A percentile compares a stretch with the other conserved stretches of the same genome.
phyloP scores from a whole-genome alignment of 2,113 vertebrate species.

The Varanus salvator region DNA sequence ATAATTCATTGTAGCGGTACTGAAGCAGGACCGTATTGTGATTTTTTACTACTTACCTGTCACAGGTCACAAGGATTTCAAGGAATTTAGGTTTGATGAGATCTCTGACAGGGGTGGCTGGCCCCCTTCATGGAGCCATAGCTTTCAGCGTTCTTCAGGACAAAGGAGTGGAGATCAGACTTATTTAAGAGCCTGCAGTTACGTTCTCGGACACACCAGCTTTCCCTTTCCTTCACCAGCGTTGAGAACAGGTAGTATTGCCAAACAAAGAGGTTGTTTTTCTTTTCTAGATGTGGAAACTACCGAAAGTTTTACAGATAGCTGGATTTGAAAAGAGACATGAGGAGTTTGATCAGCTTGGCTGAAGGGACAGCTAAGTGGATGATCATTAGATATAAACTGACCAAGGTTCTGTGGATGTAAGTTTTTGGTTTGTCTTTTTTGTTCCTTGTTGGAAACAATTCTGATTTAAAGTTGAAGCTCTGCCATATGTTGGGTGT shows the following conservation, averaged over 20 bases:
- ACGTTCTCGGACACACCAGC: background rate
- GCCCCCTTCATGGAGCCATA: background rate
- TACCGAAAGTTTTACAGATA: background rate
- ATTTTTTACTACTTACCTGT: background rate
- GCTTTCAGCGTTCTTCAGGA: background rate
- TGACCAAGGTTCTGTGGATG: background rate
- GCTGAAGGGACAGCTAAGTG: background rate
- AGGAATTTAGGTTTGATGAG: background rate
- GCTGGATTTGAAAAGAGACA: background rate
- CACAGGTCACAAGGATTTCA: background rate
- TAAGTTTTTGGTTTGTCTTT: background rate
- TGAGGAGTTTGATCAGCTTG: background rate
- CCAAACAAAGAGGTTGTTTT: background rate
- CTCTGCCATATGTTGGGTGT: background rate
- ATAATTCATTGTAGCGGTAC: background rate
- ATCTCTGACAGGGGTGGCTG: background rate
- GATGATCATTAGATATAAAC: background rate
- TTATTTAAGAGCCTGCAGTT: background rate
- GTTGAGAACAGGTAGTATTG: background rate
- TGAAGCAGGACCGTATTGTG: background rate
- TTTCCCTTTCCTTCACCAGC: background rate
- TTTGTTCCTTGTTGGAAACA: background rate
- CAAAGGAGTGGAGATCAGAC: background rate
- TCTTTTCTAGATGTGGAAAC: slow-evolving; percentile 17
- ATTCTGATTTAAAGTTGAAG: background rate